Base-by-base conservation (phyloP, 2,888 invertebrate species). In the Tiliacea citrago region DNA sequence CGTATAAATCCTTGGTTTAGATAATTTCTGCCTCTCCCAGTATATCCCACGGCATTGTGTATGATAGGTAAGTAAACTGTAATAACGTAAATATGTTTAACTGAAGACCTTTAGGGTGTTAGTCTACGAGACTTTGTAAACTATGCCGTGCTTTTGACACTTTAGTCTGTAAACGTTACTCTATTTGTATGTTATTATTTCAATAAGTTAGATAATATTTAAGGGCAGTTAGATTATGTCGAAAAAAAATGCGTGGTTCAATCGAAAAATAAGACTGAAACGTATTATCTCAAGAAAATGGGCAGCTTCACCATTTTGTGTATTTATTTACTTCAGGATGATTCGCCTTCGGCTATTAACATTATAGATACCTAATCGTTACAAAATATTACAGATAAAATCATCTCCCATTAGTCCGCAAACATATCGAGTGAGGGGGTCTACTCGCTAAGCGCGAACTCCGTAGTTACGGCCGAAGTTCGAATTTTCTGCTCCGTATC, bases 41-140 rank as follows among this genome's bases (percentile, higher is more conserved):
- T 67, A 81, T 69, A 75, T 73, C 39, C 72, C 39, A 62, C 57
- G 66, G 65, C 77, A 73, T 75, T 74, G 69, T 81, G 70, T 81
- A 42, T 78, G 75, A 82, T 84, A 55, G 68, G 73, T 73, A 73
- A 75, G 66, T 68, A 84, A 73, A 71, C 69, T 45, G 71, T 71
- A 69, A 63, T 70, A 62, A 74, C 35, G 66, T 73, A 77, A 81
- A 76, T 82, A 84, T 84, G 79, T 77, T 77, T 78, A 67, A 61
- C 61, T 58, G 24, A 58, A 68, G 66, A 68, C 73, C 75, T 77
- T 79, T 18, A 61, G 67, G 60, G 62, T 62, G 69, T 72, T 61
- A 57, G 18, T 66, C n/a, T 29, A 29, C 24, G 49, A 58, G 66
- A 82, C 75, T 84, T 75, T 60, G 73, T 63, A 69, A 78, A 73